These are phyloP conservation scores for Basileuterus tristriatus DNA, from an alignment of 2,797 vertebrate species.

Conservation along the genomic window DNA sequence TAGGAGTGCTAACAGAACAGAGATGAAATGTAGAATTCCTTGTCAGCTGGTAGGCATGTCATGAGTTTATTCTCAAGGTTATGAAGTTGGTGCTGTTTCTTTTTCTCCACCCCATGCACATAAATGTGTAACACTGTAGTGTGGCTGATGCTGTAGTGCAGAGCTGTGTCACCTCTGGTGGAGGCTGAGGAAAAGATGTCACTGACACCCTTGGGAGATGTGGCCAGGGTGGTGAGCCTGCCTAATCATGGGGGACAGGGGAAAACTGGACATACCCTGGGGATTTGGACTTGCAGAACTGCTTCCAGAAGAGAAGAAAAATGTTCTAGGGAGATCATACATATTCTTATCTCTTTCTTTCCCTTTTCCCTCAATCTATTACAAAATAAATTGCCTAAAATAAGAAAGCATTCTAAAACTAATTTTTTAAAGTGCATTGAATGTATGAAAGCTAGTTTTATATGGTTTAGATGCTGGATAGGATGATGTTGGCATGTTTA, in stretches of 20 bases:
- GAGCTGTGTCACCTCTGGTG: neutral
- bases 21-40: neutral
- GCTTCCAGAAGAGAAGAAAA: neutral
- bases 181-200: neutral
- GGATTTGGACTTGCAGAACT: neutral
- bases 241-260: neutral
- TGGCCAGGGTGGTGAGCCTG: neutral
- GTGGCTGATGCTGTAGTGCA: neutral
- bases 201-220: neutral
- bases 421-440: neutral
- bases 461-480: neutral
- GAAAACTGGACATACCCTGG: neutral
- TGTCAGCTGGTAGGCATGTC: neutral
- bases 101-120: neutral
- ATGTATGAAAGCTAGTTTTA: neutral
- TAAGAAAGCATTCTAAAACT: neutral
- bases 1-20: neutral
- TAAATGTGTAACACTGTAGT: neutral
- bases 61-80: neutral
- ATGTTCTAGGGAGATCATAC: neutral
- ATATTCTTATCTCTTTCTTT: neutral
- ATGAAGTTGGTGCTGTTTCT: neutral
- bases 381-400: neutral
- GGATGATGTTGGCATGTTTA: neutral
- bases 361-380: neutral